A percentile compares a stretch with the other conserved stretches of the same genome.
phyloP scores from a whole-genome alignment of 2,888 invertebrate species.

The Noctuana brunneofusca region DNA sequence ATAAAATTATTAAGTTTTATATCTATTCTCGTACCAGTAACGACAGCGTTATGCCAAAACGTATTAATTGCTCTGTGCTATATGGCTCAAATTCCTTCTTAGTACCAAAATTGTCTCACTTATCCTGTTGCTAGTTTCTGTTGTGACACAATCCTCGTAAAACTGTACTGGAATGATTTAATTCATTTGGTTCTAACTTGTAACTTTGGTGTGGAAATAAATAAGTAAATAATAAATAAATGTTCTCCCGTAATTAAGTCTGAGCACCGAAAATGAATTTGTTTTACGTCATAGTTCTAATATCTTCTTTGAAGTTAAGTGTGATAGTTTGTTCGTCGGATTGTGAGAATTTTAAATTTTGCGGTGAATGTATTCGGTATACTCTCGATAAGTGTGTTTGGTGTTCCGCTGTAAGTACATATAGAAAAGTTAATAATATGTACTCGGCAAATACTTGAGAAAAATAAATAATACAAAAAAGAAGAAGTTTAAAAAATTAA shows the following conservation, averaged over 20 bases:
- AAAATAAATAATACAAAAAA: too few relatives aligned
- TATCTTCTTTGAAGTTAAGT: slow-evolving; percentile 82
- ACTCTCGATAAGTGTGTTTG: slow-evolving; percentile 51
- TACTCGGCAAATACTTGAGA: too few relatives aligned
- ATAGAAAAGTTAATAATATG: too few relatives aligned
- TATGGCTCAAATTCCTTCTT: background rate
- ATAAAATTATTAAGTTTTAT: background rate
- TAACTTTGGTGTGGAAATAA: background rate
- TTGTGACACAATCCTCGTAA: background rate
- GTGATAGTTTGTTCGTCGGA: slow-evolving; percentile 54
- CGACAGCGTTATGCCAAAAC: background rate
- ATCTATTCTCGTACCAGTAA: background rate
- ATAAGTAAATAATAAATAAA: too few relatives aligned
- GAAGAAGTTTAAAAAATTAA: too few relatives aligned
- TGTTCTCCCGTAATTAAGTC: background rate
- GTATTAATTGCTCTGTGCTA: background rate
- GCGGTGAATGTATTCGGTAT: slow-evolving; percentile 54
- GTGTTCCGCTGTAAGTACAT: slow-evolving; percentile 55
- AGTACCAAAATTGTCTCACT: background rate
- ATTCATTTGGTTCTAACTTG: background rate
- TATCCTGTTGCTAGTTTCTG: background rate
- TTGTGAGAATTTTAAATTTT: slow-evolving; percentile 45
- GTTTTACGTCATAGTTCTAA: background rate
- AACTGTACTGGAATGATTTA: background rate
- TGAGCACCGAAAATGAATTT: background rate